Base-by-base conservation (phyloP, 1,140 invertebrate species). In the Tetragnatha versicolor region DNA sequence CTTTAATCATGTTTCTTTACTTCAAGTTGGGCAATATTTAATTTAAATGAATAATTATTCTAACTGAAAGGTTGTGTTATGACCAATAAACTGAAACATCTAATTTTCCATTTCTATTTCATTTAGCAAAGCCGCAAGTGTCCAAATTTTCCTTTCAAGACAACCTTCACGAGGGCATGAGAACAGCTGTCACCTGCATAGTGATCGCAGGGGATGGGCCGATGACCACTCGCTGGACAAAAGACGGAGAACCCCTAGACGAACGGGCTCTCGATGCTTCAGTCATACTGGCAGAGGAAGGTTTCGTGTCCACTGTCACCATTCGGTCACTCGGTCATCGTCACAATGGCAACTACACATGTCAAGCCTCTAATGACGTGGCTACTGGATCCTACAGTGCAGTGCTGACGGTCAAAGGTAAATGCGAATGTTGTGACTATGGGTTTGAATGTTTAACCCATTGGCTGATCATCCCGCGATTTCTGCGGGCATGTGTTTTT, bases 161-260 rank as follows among this genome's bases (percentile, higher is more conserved):
- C 66, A 87, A 89, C 83, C 86, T 92, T 3, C 90, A 91, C 79
- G 87, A 87, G 81, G 89, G 89, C 85, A 87, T 58, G 88, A 88
- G 78, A 86, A 89, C 82, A 84, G 90, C 85, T 86, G 88, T 86
- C 87, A 88, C 87, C 63, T 84, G 80, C 79, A 81, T 79, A 10
- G 81, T 83, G 10, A 78, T 81, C 20, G 83, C 81, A 82, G 88
- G 87, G 73, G 87, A 88, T 82, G 86, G 87, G 66, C 86, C 87
- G 55, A 84, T 87, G 47, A 86, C 86, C 82, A 86, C 88, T 66
- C 85, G 85, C 76, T 89, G 88, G 88, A 82, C 87, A 69, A 89
- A 89, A 84, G 88, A 93, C 83, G 91, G 91, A 45, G 55, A 35
- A 29, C 69, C 39, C 49, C 69, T 66, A 27, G 65, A 70, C 22